Percentiles rank a stretch among this genome's conserved stretches.
Conservation (phyloP, 2,888 invertebrate genomes). For the Ormyrus rosae region DNA sequence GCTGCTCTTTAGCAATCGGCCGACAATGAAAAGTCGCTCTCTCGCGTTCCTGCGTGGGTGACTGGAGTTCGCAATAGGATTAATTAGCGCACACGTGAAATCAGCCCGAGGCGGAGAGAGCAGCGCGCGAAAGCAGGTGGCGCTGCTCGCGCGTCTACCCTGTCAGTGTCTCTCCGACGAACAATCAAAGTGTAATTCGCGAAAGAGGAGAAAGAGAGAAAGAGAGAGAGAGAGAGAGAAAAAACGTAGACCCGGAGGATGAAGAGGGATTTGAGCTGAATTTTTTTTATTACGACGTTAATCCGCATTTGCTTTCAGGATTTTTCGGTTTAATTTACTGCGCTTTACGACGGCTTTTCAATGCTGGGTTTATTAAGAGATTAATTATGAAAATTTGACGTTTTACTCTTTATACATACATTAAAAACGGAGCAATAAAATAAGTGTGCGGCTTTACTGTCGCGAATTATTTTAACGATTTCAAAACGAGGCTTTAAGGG, state of each 20-base stretch:
- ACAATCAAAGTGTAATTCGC: conserved; percentile 33
- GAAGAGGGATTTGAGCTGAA: neutral
- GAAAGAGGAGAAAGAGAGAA: neutral
- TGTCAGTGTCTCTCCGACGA: neutral
- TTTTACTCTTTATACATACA: too few species aligned
- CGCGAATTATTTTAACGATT: too few species aligned
- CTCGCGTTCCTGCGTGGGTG: neutral
- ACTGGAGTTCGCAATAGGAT: conserved; percentile 26
- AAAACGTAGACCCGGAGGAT: neutral
- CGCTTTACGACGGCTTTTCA: too few species aligned
- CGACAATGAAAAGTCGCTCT: conserved; percentile 50
- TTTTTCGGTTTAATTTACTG: too few species aligned
- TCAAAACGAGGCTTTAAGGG: too few species aligned
- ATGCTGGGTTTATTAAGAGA: too few species aligned
- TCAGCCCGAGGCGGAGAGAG: conserved; percentile 26
- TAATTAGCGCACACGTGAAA: conserved; percentile 48
- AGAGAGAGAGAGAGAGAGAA: neutral
- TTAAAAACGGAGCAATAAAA: too few species aligned
- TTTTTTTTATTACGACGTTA: neutral
- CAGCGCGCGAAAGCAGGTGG: neutral
- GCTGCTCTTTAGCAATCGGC: conserved; percentile 30
- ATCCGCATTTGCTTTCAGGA: too few species aligned
- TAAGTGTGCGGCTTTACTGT: too few species aligned
- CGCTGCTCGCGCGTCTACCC: too few species aligned
- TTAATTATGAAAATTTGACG: too few species aligned